Conservation (phyloP, 92 coral and sea anemone genomes). For the Porites cylindrica region DNA sequence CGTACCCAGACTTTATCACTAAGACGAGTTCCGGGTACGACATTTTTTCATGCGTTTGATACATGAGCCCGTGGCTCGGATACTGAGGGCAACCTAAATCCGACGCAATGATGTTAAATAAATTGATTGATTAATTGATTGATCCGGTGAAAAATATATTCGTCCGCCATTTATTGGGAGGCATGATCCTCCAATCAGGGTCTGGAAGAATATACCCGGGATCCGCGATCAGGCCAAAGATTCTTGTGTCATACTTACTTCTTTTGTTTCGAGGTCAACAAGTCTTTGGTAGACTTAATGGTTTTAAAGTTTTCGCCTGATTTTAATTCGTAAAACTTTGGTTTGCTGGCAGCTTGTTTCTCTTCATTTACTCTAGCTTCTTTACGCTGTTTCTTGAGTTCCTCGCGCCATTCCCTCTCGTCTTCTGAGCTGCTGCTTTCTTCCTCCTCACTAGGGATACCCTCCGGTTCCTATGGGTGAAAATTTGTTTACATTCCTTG, state of each 20-base stretch:
- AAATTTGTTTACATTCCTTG: neutral
- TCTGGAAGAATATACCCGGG: neutral
- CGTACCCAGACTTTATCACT: too few relatives aligned
- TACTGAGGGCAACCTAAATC: too few relatives aligned
- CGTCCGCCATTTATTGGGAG: too few relatives aligned
- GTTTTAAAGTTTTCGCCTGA: constrained; percentile 69
- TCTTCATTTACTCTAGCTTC: constrained; percentile 43
- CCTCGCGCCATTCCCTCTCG: constrained; percentile 86
- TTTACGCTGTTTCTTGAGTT: constrained; percentile 64
- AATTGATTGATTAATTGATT: too few relatives aligned
- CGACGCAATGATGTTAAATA: too few relatives aligned
- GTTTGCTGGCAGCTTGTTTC: constrained; percentile 48
- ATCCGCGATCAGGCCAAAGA: neutral
- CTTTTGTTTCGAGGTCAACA: constrained; percentile 45
- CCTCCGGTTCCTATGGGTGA: constrained; percentile 75
- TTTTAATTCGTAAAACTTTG: constrained; percentile 94
- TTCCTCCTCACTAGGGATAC: constrained; percentile 84
- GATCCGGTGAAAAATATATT: too few relatives aligned
- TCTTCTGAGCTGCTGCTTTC: constrained; percentile 94
- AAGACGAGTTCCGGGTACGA: too few relatives aligned
- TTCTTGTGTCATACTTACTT: constrained; percentile 1
- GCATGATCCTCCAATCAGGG: too few relatives aligned
- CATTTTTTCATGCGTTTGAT: too few relatives aligned
- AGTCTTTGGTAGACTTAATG: constrained; percentile 34
- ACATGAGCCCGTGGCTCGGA: too few relatives aligned